Conservation (phyloP, 2,888 invertebrate genomes). For the Monoplex corrugatus region DNA sequence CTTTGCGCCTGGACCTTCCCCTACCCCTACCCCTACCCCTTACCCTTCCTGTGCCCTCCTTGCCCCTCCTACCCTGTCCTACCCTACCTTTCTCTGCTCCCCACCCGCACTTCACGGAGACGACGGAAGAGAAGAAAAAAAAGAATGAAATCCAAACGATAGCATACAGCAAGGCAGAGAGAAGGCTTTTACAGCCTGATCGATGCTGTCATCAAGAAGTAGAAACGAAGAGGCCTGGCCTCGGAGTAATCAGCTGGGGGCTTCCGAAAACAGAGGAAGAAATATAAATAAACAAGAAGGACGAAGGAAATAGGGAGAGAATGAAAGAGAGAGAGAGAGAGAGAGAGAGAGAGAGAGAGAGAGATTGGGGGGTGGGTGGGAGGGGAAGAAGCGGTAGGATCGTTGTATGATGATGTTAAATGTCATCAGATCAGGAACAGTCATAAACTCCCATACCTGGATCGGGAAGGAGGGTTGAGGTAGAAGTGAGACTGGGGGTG, state of each 20-base stretch:
- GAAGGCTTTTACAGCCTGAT: background rate
- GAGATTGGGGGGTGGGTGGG: background rate
- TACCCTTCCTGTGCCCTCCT: too few species aligned
- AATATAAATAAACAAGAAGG: background rate
- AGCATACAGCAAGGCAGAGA: background rate
- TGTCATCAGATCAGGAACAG: too few species aligned
- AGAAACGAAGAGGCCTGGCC: background rate
- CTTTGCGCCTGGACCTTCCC: background rate
- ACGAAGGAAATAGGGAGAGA: background rate
- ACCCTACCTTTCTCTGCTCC: too few species aligned
- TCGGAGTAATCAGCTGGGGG: background rate
- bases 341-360: background rate
- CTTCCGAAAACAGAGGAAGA: background rate
- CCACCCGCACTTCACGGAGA: too few species aligned
- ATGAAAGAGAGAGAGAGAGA: slow-evolving; percentile 27
- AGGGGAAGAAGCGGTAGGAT: background rate
- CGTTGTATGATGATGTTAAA: too few species aligned
- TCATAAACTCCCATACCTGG: too few species aligned
- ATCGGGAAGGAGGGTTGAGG: too few species aligned
- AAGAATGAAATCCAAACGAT: too few species aligned
- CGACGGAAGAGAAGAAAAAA: too few species aligned
- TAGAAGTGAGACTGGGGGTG: background rate
- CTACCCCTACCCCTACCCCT: background rate
- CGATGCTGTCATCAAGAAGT: background rate
- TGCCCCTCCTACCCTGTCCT: too few species aligned